Conservation (phyloP, 2,888 invertebrate species). For the Lepidocyrtoides sp. region DNA sequence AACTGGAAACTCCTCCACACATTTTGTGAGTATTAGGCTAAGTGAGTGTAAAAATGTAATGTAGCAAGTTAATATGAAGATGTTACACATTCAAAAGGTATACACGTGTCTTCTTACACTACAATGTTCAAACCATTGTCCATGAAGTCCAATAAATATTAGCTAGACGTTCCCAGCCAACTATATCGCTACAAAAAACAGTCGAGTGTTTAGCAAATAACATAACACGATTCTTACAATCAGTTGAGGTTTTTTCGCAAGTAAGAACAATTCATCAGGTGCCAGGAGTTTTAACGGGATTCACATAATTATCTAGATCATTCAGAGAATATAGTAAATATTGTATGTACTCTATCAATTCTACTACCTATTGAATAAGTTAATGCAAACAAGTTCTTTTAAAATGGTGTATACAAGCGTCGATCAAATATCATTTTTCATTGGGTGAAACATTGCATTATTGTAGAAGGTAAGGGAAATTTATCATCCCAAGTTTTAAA, state of each 20-base stretch:
- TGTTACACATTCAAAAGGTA: no score
- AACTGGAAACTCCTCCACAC: no score
- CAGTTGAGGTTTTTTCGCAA: constrained; percentile 5
- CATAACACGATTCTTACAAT: background rate
- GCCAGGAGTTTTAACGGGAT: constrained; percentile 31
- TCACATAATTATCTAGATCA: constrained; percentile 9
- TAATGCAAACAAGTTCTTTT: background rate
- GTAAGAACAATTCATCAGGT: constrained; percentile 30
- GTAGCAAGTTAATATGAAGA: no score
- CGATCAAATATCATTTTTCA: no score
- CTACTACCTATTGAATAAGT: background rate
- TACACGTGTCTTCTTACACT: no score
- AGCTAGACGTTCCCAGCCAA: background rate
- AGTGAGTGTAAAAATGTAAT: no score
- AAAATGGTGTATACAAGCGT: background rate
- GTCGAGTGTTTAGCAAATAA: background rate
- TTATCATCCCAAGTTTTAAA: background rate
- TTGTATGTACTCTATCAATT: background rate
- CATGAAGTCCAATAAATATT: no score
- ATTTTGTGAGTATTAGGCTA: no score
- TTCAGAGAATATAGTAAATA: constrained; percentile 25
- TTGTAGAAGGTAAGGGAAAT: no score
- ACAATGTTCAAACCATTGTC: no score
- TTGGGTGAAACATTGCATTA: no score
- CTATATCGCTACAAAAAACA: background rate